Base-by-base conservation (phyloP, 2,113 vertebrate species). In the Chelonoidis abingdonii region DNA sequence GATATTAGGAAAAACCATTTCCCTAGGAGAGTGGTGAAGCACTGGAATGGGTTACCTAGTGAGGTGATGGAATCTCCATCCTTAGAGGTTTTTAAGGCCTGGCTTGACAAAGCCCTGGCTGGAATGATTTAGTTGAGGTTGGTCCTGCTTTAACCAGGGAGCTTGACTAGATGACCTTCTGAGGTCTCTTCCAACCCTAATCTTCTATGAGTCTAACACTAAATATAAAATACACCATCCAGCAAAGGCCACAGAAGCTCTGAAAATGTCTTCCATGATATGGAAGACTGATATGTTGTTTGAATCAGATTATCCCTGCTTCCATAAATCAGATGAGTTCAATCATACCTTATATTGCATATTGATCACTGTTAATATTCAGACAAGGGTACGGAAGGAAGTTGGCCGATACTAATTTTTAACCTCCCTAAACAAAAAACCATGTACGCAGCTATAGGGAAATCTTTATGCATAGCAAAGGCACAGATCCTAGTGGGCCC, bases 371-470 rank as follows among this genome's bases (percentile, higher is more conserved):
- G n/a, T 21, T 38, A 72, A 72, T 72, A 72, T 38, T 72, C 65
- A 38, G 17, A n/a, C n/a, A 72, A 38, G 24, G 29, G 12, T 5
- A 88, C 3, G 62, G 75, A 75, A 56, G 0, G 0, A 21, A 22
- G 21, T 21, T 22, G 53, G 12, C 57, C 54, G 25, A 29, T 0
- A 21, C 49, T 65, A 24, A 16, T 59, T 78, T 78, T 72, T 14
- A 47, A 19, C 3, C n/a, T 0, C 0, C 75, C 56, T 5, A 31
- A 89, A 80, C 90, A 90, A 76, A 11, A 62, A 25, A 6, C 9
- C 38, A 3, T 6, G 81, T 53, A 49, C 27, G 10, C 19, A 41
- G 25, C 49, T 83, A 56, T 0, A 9, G 76, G 16, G 54, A 86
- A 87, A 81, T 29, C 65, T 85, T 0, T 8, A 56, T 21, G 14